Base-by-base conservation (phyloP, 2,888 invertebrate species). In the Hypolimnas misippus region DNA sequence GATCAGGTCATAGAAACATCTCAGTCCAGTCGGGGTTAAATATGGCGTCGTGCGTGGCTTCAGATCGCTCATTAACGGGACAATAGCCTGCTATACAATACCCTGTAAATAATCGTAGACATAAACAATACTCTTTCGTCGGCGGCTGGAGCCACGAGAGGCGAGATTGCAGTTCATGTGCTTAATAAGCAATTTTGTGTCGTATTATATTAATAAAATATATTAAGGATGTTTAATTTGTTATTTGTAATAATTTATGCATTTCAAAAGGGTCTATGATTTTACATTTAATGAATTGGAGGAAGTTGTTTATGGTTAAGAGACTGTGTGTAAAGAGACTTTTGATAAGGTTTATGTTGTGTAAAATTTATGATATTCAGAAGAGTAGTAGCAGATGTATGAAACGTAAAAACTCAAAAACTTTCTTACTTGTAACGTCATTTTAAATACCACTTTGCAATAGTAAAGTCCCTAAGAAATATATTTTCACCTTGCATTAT, bases 61-160 rank as follows among this genome's bases (percentile, higher is more conserved):
- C 60, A 62, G 81, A 87, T 87, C 82, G 83, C 88, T 89, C 89
- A 87, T 89, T 89, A 89, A 81, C 69, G 76, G 69, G 71, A 89
- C 87, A 89, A 88, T 89, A 74, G 84, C 66, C 71, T 64, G 69
- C 67, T 70, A 73, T 73, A 86, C 86, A 87, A 87, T 84, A 64
- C 65, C 54, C 62, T 62, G 63, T 68, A 68, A 69, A 72, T 70
- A 70, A 72, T 72, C 67, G 63, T 62, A 69, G 70, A 67, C 63
- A 16, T 38, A 72, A 62, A 70, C 66, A 66, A 70, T 68, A 61
- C 61, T 54, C 57, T 57, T 59, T 54, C 46, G 56, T 49, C 40
- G 57, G 14, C n/a, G n/a, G n/a, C n/a, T 46, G 55, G 42, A 44
- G 33, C 56, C 44, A 49, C 49, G 50, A 59, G 58, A 53, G 25